Conservation (phyloP, 2,888 invertebrate species). For the Fabriciana adippe region DNA sequence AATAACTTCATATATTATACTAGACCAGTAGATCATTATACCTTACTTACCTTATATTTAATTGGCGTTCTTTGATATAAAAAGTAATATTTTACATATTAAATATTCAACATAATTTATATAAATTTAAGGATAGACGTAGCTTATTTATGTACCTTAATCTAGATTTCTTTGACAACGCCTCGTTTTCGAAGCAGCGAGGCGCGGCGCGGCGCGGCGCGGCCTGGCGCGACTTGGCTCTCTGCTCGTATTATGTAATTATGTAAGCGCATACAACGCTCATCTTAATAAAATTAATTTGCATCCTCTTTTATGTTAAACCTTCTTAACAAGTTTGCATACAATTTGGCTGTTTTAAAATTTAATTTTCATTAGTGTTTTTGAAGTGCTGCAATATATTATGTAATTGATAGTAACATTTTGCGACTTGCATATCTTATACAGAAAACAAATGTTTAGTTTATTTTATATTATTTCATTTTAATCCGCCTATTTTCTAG, state of each 20-base stretch:
- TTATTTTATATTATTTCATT: too few species aligned
- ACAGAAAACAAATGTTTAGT: too few species aligned
- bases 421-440: neutral
- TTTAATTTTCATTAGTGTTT: constrained; percentile 20
- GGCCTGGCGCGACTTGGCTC: constrained; percentile 21
- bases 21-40: too few species aligned
- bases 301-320: constrained; percentile 65
- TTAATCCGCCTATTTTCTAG: too few species aligned
- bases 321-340: constrained; percentile 66
- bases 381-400: neutral
- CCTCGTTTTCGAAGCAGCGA: constrained; percentile 41
- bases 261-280: constrained; percentile 62
- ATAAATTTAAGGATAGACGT: constrained; percentile 28
- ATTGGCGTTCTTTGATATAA: too few species aligned
- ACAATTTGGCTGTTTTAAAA: constrained; percentile 43
- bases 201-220: constrained; percentile 6
- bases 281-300: constrained; percentile 72
- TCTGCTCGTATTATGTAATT: constrained; percentile 53
- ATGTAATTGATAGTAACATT: neutral
- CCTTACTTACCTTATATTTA: too few species aligned
- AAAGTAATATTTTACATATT: too few species aligned
- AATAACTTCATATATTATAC: too few species aligned
- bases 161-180: constrained; percentile 45
- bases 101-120: constrained; percentile 20
- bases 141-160: constrained; percentile 35